These are phyloP conservation scores for Astropecten irregularis DNA, from an alignment of 53 echinoderm and acorn worm species.

Conservation along the genomic window DNA sequence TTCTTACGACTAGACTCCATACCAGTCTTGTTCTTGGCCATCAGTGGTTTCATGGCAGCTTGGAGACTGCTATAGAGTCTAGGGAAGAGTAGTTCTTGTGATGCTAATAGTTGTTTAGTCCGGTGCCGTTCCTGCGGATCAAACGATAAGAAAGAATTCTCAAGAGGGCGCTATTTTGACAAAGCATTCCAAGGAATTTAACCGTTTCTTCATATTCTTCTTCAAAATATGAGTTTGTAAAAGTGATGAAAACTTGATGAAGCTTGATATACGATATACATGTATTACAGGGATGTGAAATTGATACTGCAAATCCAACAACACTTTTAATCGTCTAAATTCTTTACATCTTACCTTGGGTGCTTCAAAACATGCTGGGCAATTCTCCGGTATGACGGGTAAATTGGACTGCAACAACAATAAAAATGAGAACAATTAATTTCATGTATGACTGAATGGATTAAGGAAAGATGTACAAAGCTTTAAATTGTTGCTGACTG, in stretches of 20 bases:
- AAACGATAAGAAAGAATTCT: not conserved
- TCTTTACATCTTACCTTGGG: slow-evolving; percentile 97
- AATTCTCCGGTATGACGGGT: slow-evolving; percentile 96
- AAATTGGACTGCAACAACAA: slow-evolving; percentile 72
- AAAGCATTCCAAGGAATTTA: not conserved
- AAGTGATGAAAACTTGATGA: not conserved
- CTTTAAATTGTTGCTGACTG: too few species aligned
- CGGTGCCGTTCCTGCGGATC: slow-evolving; percentile 85
- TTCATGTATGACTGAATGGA: too few species aligned
- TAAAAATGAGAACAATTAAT: too few species aligned
- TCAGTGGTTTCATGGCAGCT: slow-evolving; percentile 91
- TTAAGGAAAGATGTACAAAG: too few species aligned
- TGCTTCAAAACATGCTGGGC: slow-evolving; percentile 99
- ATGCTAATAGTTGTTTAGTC: slow-evolving; percentile 91
- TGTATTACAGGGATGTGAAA: too few species aligned
- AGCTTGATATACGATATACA: too few species aligned
- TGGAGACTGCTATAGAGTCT: slow-evolving; percentile 82
- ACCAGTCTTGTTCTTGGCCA: slow-evolving; percentile 95
- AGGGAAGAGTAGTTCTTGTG: slow-evolving; percentile 91
- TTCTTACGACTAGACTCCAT: slow-evolving; percentile 81
- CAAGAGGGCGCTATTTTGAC: not conserved
- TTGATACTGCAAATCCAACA: too few species aligned
- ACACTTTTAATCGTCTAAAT: too few species aligned
- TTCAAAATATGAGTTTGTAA: not conserved
- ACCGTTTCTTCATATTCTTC: not conserved